phyloP scores from a whole-genome alignment of 2,888 invertebrate species.

The Syrista parreyssii region DNA sequence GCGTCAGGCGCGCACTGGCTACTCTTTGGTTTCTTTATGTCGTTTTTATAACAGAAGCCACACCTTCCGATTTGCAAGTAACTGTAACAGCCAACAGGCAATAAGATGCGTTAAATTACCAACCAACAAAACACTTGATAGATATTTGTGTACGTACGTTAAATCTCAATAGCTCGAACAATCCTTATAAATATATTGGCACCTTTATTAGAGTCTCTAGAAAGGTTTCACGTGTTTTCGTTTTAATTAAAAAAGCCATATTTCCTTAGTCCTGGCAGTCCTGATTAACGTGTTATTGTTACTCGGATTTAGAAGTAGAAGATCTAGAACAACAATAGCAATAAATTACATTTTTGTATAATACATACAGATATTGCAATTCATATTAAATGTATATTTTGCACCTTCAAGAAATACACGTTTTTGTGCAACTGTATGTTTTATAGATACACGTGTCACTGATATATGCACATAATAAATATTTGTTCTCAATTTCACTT shows the following conservation, averaged over 20 bases:
- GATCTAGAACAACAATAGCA: neutral
- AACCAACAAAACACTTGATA: neutral
- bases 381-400: too few relatives aligned
- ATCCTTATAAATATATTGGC: neutral
- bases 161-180: neutral
- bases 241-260: neutral
- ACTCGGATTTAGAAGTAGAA: neutral
- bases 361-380: neutral
- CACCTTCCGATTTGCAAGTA: neutral
- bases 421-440: neutral
- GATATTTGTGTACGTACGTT: neutral
- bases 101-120: neutral
- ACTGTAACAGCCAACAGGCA: neutral
- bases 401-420: too few relatives aligned
- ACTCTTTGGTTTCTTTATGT: conserved; percentile 24
- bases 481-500: conserved; percentile 47
- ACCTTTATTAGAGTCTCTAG: neutral
- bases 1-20: conserved; percentile 1
- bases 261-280: neutral
- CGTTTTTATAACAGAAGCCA: neutral
- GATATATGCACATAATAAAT: conserved; percentile 28
- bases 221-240: neutral
- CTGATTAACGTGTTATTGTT: neutral
- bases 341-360: neutral
- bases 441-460: neutral